phyloP scores from a whole-genome alignment of 1,140 invertebrate genomes.

The Nomia melanderi region DNA sequence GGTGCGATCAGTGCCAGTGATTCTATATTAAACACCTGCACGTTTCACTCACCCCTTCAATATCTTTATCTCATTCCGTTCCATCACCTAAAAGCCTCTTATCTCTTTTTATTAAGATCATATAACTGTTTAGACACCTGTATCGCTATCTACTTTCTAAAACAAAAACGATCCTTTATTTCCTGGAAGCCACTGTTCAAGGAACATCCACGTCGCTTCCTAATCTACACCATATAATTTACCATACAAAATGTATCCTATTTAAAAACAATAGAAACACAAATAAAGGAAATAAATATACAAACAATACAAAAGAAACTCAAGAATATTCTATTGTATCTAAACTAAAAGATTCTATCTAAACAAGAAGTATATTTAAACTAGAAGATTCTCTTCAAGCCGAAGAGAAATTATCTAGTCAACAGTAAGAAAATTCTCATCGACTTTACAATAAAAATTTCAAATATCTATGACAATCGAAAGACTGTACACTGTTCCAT shows the following conservation, averaged over 20 bases:
- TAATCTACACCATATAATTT: neutral
- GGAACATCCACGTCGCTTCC: neutral
- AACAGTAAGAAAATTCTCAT: neutral
- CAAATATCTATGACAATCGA: neutral
- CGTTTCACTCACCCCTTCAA: constrained; percentile 62
- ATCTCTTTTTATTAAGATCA: neutral
- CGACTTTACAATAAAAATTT: neutral
- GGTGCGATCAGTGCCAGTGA: neutral
- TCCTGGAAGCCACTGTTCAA: neutral
- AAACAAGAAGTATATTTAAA: too few relatives aligned
- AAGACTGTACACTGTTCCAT: too few relatives aligned
- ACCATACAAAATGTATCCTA: neutral
- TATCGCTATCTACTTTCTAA: neutral
- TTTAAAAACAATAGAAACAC: neutral
- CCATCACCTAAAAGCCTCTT: constrained; percentile 37
- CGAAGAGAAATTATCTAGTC: neutral
- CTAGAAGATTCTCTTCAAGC: neutral
- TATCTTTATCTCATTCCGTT: constrained; percentile 21
- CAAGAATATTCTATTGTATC: neutral
- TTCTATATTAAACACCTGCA: too few relatives aligned
- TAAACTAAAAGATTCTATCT: neutral
- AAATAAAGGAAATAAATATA: neutral
- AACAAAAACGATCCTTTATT: neutral
- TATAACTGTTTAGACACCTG: neutral
- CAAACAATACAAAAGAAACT: neutral